These are phyloP conservation scores for Neopelma chrysocephalum DNA, from an alignment of 2,797 vertebrate genomes.

Conservation along the genomic window DNA sequence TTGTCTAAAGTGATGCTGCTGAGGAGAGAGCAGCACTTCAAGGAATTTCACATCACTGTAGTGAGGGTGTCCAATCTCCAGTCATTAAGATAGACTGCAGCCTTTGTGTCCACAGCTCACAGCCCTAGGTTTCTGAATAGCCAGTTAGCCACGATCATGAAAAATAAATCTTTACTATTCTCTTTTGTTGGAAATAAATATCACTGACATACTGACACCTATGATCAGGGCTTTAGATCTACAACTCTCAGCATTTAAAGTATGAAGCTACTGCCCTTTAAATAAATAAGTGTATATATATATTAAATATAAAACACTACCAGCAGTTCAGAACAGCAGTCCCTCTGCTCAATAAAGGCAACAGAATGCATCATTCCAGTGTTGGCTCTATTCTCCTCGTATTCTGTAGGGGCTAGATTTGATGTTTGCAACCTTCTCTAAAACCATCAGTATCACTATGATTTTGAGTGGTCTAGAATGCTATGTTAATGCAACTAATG, in stretches of 20 bases:
- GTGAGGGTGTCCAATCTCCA: neutral
- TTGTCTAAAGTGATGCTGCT: constrained; percentile 8
- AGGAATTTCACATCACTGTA: neutral
- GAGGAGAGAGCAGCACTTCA: neutral
- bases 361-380: neutral
- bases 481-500: neutral
- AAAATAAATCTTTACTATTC: neutral
- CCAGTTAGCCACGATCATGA: neutral
- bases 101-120: neutral
- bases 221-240: neutral
- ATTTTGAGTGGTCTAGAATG: neutral
- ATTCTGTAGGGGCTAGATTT: neutral
- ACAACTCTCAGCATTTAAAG: neutral
- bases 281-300: neutral
- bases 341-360: neutral
- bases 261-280: neutral
- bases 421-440: neutral
- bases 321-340: neutral
- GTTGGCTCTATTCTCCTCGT: neutral
- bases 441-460: neutral
- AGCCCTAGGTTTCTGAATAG: constrained; percentile 7
- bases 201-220: neutral
- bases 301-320: neutral
- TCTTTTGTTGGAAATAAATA: neutral
- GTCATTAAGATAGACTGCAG: neutral